Evolutionary conservation across 2,797 vertebrate species (phyloP).

Genomic region (Microctenopoma steveboyesi): DNA sequence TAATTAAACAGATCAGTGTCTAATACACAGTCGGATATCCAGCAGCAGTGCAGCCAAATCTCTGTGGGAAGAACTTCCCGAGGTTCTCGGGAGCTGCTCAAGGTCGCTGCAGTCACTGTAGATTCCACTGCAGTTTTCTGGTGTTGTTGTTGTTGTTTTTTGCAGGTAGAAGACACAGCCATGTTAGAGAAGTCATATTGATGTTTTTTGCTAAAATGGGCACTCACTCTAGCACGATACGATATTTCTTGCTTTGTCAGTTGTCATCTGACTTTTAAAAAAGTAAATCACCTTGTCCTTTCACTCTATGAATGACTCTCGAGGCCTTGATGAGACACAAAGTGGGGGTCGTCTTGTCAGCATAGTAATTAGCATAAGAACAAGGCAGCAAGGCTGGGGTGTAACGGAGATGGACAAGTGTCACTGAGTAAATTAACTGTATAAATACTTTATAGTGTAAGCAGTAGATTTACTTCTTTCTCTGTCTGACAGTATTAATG

Average conservation of each 20-base stretch:
- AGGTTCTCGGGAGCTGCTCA: constrained; percentile 60
- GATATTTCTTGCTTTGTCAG: not conserved
- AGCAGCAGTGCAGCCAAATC: constrained; percentile 71
- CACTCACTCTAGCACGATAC: not conserved
- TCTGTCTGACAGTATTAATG: too few species aligned
- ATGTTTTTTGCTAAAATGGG: constrained; percentile 7
- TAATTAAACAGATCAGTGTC: constrained; percentile 84
- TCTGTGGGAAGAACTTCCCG: constrained; percentile 71
- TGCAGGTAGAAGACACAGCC: not conserved
- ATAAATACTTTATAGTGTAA: too few species aligned
- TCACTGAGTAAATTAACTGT: not conserved
- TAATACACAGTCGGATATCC: constrained; percentile 76
- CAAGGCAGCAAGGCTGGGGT: not conserved
- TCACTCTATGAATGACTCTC: not conserved
- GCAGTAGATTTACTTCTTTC: too few species aligned
- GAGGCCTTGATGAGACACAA: not conserved
- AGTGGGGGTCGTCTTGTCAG: not conserved
- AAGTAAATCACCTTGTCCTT: not conserved
- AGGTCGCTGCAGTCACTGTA: constrained; percentile 48
- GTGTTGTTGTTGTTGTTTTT: not conserved
- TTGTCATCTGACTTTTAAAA: not conserved
- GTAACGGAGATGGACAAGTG: not conserved
- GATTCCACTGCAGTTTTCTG: not conserved
- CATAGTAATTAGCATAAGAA: not conserved
- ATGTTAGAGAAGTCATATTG: not conserved